A percentile compares a stretch with the other conserved stretches of the same genome.
Conservation (phyloP, 2,888 invertebrate genomes). For the Iphiclides podalirius region DNA sequence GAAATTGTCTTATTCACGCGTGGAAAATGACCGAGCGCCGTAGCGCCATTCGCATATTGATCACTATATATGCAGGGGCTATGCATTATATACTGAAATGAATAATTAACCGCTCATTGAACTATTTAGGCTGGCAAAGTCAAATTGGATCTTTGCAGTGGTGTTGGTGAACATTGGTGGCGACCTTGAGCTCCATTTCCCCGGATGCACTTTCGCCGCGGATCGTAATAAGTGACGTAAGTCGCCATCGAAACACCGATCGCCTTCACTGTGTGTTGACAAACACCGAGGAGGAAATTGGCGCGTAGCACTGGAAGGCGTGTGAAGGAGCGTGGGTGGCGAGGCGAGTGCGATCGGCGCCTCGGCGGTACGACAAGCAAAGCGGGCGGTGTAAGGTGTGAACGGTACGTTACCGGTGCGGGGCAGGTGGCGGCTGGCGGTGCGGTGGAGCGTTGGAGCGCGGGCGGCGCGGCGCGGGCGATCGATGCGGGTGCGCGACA, state of each 20-base stretch:
- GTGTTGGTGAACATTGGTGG: conserved; percentile 27
- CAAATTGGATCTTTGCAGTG: conserved; percentile 7
- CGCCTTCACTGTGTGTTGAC: background rate
- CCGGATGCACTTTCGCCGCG: conserved; percentile 31
- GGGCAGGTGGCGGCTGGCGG: conserved; percentile 32
- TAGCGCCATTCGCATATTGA: background rate
- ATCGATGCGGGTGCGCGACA: conserved; percentile 54
- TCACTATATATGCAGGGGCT: background rate
- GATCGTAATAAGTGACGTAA: conserved; percentile 19
- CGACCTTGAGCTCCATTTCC: conserved; percentile 30
- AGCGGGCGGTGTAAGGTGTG: conserved; percentile 30
- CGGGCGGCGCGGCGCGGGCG: conserved; percentile 50
- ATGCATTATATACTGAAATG: background rate
- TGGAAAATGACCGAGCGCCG: background rate
- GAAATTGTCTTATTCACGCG: too few species aligned
- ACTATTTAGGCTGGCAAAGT: conserved; percentile 5
- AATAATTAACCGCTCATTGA: background rate
- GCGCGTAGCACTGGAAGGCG: conserved; percentile 21
- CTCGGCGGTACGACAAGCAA: conserved; percentile 21
- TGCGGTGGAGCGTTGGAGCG: conserved; percentile 27
- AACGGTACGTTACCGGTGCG: conserved; percentile 55
- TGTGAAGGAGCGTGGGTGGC: conserved; percentile 16
- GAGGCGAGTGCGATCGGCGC: conserved; percentile 24
- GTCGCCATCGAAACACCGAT: conserved; percentile 7
- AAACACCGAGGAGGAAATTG: background rate